Evolutionary conservation across 2,888 invertebrate species (phyloP).

Genomic region (Drosophila incognita): DNA sequence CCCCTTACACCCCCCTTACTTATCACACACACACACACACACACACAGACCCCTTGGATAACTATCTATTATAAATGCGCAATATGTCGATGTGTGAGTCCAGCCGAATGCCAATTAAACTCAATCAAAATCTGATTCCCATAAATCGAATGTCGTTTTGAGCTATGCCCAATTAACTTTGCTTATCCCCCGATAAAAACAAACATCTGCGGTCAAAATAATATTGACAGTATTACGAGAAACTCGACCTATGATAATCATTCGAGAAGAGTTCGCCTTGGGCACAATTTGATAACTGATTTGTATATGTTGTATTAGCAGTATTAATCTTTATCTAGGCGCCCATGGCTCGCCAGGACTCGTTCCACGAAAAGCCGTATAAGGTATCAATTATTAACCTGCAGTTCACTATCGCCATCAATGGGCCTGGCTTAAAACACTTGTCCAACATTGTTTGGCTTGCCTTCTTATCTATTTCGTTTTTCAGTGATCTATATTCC

Average conservation of each 20-base stretch:
- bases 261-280: not conserved
- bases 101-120: not conserved
- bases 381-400: no score
- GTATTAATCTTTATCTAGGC: not conserved
- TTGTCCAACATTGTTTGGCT: no score
- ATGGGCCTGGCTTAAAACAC: no score
- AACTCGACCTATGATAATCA: not conserved
- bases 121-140: not conserved
- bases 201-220: not conserved
- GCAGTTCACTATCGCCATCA: no score
- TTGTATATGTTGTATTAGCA: not conserved
- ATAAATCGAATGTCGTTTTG: not conserved
- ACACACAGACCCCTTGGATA: slow-evolving; percentile 19
- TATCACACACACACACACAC: not conserved
- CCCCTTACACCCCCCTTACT: not conserved
- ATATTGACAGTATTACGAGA: not conserved
- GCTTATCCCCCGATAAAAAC: not conserved
- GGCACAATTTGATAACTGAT: not conserved
- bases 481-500: no score
- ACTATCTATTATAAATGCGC: slow-evolving; percentile 18
- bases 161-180: not conserved
- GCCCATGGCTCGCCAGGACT: no score
- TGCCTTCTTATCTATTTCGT: no score
- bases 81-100: not conserved
- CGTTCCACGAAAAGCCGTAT: no score